These are phyloP conservation scores for Aphis craccivora DNA, from an alignment of 1,140 invertebrate genomes.

Conservation along the genomic window DNA sequence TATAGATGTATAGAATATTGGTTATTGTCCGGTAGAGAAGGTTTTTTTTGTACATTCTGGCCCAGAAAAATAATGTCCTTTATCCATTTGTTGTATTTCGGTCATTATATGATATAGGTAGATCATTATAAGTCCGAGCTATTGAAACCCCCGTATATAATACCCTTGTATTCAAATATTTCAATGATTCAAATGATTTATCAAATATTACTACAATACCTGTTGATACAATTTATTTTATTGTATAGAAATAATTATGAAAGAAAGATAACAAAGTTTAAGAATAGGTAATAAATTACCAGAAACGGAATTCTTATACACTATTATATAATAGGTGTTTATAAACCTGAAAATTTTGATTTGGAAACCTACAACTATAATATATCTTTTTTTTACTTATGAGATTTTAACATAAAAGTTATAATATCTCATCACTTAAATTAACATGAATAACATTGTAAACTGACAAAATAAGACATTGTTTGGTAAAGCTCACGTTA, in stretches of 20 bases:
- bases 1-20: background rate
- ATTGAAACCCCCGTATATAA: background rate
- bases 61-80: background rate
- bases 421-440: too few relatives aligned
- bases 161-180: background rate
- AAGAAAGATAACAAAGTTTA: slow-evolving; percentile 3
- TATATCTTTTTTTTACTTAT: background rate
- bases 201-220: background rate
- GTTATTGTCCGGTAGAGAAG: slow-evolving; percentile 1
- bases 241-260: background rate
- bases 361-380: background rate
- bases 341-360: background rate
- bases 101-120: background rate
- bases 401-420: too few relatives aligned
- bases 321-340: background rate
- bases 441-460: too few relatives aligned
- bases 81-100: background rate
- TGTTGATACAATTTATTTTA: slow-evolving; percentile 4
- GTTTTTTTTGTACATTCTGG: background rate
- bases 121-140: background rate
- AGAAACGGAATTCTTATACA: background rate
- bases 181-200: slow-evolving; percentile 12
- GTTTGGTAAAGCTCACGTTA: too few relatives aligned
- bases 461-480: too few relatives aligned
- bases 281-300: background rate